Percentiles rank a stretch among this genome's conserved stretches.
These are phyloP conservation scores for Rhopalosiphum maidis DNA, from an alignment of 1,140 invertebrate genomes.

Conservation along the genomic window DNA sequence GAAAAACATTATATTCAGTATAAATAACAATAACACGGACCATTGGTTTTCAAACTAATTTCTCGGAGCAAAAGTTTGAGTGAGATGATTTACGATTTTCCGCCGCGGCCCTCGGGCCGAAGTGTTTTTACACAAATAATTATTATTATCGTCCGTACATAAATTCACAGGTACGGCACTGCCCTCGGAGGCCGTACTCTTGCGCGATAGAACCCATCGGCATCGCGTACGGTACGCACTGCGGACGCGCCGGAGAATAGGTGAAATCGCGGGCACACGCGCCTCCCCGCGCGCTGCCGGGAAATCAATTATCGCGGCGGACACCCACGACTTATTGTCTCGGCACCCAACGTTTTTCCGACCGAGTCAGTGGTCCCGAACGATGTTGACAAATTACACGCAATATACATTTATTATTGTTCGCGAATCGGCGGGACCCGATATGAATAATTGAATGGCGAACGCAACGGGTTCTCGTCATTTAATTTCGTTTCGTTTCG, in stretches of 20 bases:
- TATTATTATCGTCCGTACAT: background rate
- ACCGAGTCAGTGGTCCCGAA: background rate
- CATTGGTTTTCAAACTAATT: background rate
- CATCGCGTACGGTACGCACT: no score
- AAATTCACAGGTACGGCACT: background rate
- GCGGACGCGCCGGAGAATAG: background rate
- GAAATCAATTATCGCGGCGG: background rate
- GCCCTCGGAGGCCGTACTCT: background rate
- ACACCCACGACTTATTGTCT: background rate
- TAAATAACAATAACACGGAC: background rate
- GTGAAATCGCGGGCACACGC: background rate
- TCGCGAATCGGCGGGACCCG: background rate
- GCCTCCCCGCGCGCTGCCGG: no score
- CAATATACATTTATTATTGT: background rate
- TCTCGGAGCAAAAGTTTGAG: background rate
- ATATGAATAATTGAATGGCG: background rate
- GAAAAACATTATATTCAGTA: background rate
- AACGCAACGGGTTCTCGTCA: background rate
- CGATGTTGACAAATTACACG: background rate
- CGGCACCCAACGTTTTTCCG: background rate
- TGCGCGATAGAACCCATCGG: background rate
- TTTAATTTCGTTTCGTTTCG: background rate
- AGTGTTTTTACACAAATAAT: background rate
- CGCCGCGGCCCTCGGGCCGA: no score
- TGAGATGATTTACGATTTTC: background rate